These are phyloP conservation scores for Zingel zingel DNA, from an alignment of 2,113 vertebrate genomes.

Conservation along the genomic window DNA sequence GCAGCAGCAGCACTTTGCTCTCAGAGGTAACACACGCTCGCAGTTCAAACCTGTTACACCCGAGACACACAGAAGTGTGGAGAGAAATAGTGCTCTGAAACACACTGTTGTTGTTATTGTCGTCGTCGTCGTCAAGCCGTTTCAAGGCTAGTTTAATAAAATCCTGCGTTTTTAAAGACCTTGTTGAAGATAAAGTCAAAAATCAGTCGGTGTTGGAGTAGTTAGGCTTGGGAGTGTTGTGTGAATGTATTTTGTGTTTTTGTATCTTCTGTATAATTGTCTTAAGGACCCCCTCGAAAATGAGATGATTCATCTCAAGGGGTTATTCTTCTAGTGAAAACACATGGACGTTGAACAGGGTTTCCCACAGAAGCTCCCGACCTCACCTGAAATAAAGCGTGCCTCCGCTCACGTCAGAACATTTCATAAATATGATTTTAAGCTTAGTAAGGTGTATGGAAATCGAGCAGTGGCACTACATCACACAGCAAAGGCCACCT, in stretches of 20 bases:
- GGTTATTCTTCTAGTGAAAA: no score
- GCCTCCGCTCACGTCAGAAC: not conserved
- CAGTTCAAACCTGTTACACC: not conserved
- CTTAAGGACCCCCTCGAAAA: no score
- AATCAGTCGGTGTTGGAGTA: not conserved
- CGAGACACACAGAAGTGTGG: not conserved
- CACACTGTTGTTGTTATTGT: not conserved
- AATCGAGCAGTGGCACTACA: no score
- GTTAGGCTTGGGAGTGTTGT: no score
- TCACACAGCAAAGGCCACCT: no score
- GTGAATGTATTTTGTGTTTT: no score
- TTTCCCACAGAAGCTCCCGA: not conserved
- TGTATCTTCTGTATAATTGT: no score
- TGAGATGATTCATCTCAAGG: no score
- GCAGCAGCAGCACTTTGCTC: constrained; percentile 83
- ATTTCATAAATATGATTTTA: not conserved
- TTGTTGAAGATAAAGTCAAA: not conserved
- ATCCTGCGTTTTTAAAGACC: not conserved
- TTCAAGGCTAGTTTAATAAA: not conserved
- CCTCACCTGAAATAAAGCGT: not conserved
- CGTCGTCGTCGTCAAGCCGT: not conserved
- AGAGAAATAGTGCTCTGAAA: not conserved
- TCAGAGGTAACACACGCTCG: constrained; percentile 85
- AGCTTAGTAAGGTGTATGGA: no score
- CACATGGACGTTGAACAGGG: not conserved